A percentile compares a stretch with the other conserved stretches of the same genome.
phyloP scores from a whole-genome alignment of 2,797 vertebrate species.

The Thaleichthys pacificus region DNA sequence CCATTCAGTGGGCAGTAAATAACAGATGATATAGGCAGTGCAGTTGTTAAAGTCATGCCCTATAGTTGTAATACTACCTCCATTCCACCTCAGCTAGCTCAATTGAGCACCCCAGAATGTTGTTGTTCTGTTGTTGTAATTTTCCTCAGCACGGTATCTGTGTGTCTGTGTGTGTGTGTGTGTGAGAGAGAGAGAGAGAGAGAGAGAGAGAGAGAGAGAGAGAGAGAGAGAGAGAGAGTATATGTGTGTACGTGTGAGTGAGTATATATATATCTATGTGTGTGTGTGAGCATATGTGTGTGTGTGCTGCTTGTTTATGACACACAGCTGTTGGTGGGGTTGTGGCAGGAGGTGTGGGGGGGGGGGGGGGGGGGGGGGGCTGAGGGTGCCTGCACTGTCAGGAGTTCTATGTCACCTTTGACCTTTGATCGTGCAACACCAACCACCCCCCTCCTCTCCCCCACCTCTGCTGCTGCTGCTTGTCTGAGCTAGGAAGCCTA shows the following conservation, averaged over 20 bases:
- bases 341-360: not conserved
- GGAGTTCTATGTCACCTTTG: conserved; percentile 38
- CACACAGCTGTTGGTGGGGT: conserved; percentile 35
- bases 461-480: conserved; percentile 24
- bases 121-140: not conserved
- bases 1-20: too few species aligned
- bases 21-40: too few species aligned
- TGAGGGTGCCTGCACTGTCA: not conserved
- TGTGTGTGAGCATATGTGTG: not conserved
- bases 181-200: too few species aligned
- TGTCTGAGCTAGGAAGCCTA: conserved; percentile 30
- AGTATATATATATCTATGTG: not conserved
- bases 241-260: not conserved
- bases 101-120: too few species aligned
- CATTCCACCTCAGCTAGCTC: too few species aligned
- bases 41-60: too few species aligned
- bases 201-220: too few species aligned
- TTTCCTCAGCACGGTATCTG: not conserved
- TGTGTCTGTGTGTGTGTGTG: not conserved
- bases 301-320: conserved; percentile 36
- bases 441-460: conserved; percentile 25
- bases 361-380: not conserved
- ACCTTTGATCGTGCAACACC: conserved; percentile 32
- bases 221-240: too few species aligned
- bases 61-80: too few species aligned